Evolutionary conservation across 2,888 invertebrate genomes (phyloP).

Genomic region (Biston stratarius): DNA sequence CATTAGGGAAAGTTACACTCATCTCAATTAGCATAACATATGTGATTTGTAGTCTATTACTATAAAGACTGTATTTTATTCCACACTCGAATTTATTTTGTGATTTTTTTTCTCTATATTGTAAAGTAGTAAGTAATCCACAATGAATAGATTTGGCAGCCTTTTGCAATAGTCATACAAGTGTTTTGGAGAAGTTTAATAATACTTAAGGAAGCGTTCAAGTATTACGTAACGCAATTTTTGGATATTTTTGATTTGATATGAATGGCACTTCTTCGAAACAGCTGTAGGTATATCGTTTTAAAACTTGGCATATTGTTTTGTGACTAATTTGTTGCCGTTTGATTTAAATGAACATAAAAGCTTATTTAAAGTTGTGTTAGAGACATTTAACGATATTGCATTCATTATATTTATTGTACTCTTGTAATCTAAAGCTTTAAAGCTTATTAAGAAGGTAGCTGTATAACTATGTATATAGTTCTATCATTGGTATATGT

Average conservation of each 20-base stretch:
- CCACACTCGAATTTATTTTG: slow-evolving; percentile 53
- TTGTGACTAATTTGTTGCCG: too few species aligned
- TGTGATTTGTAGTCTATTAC: slow-evolving; percentile 27
- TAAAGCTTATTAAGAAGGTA: slow-evolving; percentile 7
- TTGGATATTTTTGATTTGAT: too few species aligned
- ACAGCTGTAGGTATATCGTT: background rate
- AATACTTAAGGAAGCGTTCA: too few species aligned
- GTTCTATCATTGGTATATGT: slow-evolving; percentile 44
- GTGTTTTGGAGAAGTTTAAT: slow-evolving; percentile 7
- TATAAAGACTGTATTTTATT: slow-evolving; percentile 53
- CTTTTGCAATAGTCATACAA: background rate
- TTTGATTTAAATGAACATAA: background rate
- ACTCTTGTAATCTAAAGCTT: background rate
- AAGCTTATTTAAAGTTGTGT: background rate
- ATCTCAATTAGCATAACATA: background rate
- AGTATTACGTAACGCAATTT: too few species aligned
- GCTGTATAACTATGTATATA: slow-evolving; percentile 5
- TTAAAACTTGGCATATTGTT: background rate
- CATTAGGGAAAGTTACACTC: background rate
- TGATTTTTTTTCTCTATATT: slow-evolving; percentile 5
- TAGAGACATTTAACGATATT: slow-evolving; percentile 19
- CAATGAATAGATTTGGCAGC: background rate
- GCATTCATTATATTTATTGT: slow-evolving; percentile 12
- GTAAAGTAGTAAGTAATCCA: background rate
- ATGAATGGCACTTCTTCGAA: too few species aligned